These are phyloP conservation scores for Pseudomyrmex cubaensis DNA, from an alignment of 1,140 invertebrate genomes.

Conservation along the genomic window DNA sequence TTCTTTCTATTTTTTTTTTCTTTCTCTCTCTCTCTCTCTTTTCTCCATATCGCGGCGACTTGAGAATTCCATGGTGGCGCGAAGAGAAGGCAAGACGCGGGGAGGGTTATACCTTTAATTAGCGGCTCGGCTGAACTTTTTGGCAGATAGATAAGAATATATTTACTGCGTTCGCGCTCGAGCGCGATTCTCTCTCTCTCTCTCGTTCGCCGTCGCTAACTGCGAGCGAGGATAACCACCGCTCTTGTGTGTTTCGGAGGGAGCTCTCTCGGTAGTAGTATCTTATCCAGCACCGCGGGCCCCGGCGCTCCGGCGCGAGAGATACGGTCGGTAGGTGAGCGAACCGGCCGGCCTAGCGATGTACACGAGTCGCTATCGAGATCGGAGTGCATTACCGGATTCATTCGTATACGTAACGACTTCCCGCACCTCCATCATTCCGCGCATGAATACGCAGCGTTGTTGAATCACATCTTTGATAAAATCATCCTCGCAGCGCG, in stretches of 20 bases:
- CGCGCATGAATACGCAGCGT: constrained; percentile 54
- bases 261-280: constrained; percentile 60
- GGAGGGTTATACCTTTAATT: constrained; percentile 78
- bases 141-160: constrained; percentile 80
- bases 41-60: constrained; percentile 33
- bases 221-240: constrained; percentile 69
- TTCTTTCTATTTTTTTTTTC: constrained; percentile 1
- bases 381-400: constrained; percentile 60
- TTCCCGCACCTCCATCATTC: constrained; percentile 48
- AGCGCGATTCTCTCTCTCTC: constrained; percentile 10
- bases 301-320: constrained; percentile 44
- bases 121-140: constrained; percentile 77
- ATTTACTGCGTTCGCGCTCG: constrained; percentile 73
- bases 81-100: constrained; percentile 14
- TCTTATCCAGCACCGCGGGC: constrained; percentile 75
- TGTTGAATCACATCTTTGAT: constrained; percentile 54
- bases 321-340: constrained; percentile 65
- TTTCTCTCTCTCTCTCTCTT: not conserved
- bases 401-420: constrained; percentile 60
- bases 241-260: constrained; percentile 63
- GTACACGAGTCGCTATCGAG: constrained; percentile 65
- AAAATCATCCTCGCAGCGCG: constrained; percentile 16
- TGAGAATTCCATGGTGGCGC: constrained; percentile 38
- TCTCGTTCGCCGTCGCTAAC: constrained; percentile 27
- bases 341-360: constrained; percentile 62